These are phyloP conservation scores for Zeuzera pyrina DNA, from an alignment of 2,888 invertebrate species.

Conservation along the genomic window DNA sequence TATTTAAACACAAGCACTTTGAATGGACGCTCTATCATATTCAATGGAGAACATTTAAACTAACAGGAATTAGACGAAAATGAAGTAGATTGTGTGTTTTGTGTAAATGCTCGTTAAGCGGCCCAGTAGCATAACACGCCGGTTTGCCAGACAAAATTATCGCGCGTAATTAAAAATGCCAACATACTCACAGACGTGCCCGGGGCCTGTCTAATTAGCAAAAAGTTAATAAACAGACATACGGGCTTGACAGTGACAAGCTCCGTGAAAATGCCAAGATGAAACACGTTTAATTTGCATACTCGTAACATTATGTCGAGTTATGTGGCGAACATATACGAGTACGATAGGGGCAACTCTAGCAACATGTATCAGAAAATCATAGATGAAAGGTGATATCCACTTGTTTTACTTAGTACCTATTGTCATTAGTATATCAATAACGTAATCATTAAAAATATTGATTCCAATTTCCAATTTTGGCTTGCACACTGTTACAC, in stretches of 20 bases:
- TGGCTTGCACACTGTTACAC: no score
- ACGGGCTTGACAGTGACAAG: constrained; percentile 65
- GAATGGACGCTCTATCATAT: no score
- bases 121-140: constrained; percentile 27
- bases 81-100: constrained; percentile 28
- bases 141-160: constrained; percentile 46
- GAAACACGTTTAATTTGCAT: constrained; percentile 69
- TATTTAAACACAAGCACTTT: no score
- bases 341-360: background rate
- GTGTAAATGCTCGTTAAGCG: constrained; percentile 30
- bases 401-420: no score
- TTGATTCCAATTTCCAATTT: no score
- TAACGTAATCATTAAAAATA: no score
- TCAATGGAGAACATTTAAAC: constrained; percentile 42
- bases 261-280: constrained; percentile 69
- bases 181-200: constrained; percentile 61
- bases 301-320: constrained; percentile 21
- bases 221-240: constrained; percentile 71
- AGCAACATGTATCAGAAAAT: background rate
- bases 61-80: constrained; percentile 36
- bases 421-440: no score
- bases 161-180: constrained; percentile 69
- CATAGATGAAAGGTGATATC: no score
- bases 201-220: constrained; percentile 66
- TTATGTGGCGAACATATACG: constrained; percentile 22